Base-by-base conservation (phyloP, 1,140 invertebrate species). In the Paracyclopina nana region DNA sequence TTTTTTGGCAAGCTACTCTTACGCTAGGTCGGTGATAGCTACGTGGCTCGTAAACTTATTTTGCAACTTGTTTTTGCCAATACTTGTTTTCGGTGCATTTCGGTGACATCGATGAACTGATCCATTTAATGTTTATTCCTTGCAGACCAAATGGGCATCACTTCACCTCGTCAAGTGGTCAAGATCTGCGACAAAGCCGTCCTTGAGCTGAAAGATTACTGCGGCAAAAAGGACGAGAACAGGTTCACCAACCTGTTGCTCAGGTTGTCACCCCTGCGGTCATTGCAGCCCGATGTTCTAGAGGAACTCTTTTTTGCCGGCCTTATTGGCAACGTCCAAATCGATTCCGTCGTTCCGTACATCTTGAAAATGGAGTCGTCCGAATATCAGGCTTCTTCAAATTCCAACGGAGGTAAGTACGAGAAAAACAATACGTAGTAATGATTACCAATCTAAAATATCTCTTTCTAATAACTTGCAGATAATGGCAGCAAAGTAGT, bases 261-360 rank as follows among this genome's bases (percentile, higher is more conserved):
- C 38, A 71, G 79, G 58, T 69, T 91, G 42, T 77, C 82, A 1
- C 74, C 78, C 11, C 66, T 90, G 18, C 72, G 82, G 28, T 75
- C 75, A 30, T 75, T 90, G 58, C 74, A 78, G 43, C 75, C 79
- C 1, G 66, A 73, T 29, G 73, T 86, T 29, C 72, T 92, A 57
- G 88, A 92, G 64, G 86, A 95, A 60, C 69, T 94, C 27, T 92
- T 94, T 67, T 90, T 90, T 63, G 78, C 84, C 11, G 82, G 84
- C 16, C 72, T 92, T 28, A 79, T 90, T 29, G 86, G 86, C n/a
- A 83, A 80, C 60, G 78, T 88, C 52, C 82, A 83, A 67, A 86
- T 94, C 52, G 82, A 88, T 62, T 84, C 78, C 61, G 80, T 90
- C 55, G 82, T 92, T 63, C 87, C 87, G 50, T 88, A 85, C 61